Evolutionary conservation across 30 jellyfish, hydroid and myxozoan species (phyloP), one percentile per base, ranked within the genome.

Genomic region (Turritopsis dohrnii): DNA sequence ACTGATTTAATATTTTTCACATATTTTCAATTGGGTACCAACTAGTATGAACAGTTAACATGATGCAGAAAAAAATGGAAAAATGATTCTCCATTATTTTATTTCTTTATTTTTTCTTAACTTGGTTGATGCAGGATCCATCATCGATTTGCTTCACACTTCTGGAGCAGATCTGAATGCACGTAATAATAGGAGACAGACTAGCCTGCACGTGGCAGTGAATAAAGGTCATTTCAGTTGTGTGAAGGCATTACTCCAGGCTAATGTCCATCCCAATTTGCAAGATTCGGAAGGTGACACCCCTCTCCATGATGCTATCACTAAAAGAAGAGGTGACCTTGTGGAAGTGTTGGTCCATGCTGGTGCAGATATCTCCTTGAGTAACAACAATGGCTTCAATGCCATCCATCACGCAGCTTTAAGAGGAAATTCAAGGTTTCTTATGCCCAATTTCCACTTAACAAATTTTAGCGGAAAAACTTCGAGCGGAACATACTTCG

Each of bases 221-320:
- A 92, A 87, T 92, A 92, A 92, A 65, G 98, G 98, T 16, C 95
- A 92, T 71, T 65, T 65, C 0, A 66, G 30, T 26, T 20, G 83
- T 74, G 29, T 65, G 25, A 71, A 28, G 26, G 74, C 89, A 20
- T 65, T 71, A 28, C 41, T 65, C 16, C 74, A 71, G 18, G 23
- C 30, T 29, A 71, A 71, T 23, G 85, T 71, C 24, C 85, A 82
- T 82, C 41, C 76, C 1, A 82, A 82, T 4, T 52, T 82, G 89
- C 89, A 82, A 82, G 98, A 92, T 72, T 88, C 98, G 1, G 98
- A 92, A 76, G 98, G 98, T 1, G 98, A 92, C 84, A 92, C 96
- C 54, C 94, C 98, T 21, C 65, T 92, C 60, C 98, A 92, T 71
- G 98, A 92, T 79, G 96, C 98, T 18, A 92, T 92, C 52, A 84